phyloP scores from a whole-genome alignment of 2,797 vertebrate species.

The Leptoclinus maculatus region DNA sequence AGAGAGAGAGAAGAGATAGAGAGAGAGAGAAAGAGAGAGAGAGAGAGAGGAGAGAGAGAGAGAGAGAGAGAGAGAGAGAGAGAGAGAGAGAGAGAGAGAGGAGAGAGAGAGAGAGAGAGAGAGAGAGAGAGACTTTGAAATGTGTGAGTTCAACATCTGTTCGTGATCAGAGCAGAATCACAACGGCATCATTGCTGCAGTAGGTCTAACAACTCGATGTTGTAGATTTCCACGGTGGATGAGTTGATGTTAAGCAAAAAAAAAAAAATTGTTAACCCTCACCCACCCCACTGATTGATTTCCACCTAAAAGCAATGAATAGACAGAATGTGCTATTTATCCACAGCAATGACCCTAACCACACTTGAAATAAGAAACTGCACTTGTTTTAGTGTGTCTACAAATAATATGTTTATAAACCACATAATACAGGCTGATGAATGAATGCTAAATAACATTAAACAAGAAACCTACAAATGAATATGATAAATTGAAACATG shows the following conservation, averaged over 20 bases:
- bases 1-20: too few relatives aligned
- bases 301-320: not conserved
- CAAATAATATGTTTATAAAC: not conserved
- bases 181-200: not conserved
- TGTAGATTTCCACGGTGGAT: conserved; percentile 9
- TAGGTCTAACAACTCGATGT: not conserved
- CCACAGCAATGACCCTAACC: not conserved
- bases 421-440: not conserved
- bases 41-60: not conserved
- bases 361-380: not conserved
- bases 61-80: not conserved
- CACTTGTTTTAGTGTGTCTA: too few relatives aligned
- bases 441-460: not conserved
- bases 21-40: too few relatives aligned
- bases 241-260: not conserved
- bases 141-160: conserved; percentile 24
- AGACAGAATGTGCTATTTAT: not conserved
- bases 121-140: not conserved
- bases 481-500: not conserved
- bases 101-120: not conserved
- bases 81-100: not conserved
- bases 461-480: not conserved
- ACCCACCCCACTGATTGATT: not conserved
- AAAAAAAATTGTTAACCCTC: not conserved
- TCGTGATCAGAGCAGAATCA: conserved; percentile 18